Percentiles rank a stretch among this genome's conserved stretches.
phyloP scores from a whole-genome alignment of 2,888 invertebrate genomes.

The Phania funesta region DNA sequence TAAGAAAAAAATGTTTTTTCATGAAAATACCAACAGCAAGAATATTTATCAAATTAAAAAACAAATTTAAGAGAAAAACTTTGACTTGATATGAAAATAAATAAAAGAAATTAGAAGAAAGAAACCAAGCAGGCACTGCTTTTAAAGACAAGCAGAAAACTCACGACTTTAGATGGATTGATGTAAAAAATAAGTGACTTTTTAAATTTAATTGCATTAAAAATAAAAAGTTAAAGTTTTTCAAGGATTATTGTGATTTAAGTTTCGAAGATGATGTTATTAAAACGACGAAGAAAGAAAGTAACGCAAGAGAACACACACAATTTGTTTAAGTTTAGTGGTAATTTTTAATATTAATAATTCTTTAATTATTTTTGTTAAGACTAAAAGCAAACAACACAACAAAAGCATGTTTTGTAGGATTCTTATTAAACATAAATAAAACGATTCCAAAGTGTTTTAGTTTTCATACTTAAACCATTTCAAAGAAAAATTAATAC shows the following conservation, averaged over 20 bases:
- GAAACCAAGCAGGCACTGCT: not conserved
- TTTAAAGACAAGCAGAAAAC: not conserved
- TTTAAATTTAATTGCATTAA: slow-evolving; percentile 32
- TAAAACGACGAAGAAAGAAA: slow-evolving; percentile 15
- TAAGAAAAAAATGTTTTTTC: slow-evolving; percentile 42
- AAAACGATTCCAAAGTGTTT: no score
- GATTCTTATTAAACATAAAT: no score
- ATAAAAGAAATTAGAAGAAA: slow-evolving; percentile 4
- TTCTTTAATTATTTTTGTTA: slow-evolving; percentile 28
- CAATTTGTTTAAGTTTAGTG: slow-evolving; percentile 59
- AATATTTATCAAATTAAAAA: slow-evolving; percentile 35
- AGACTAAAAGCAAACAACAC: slow-evolving; percentile 31
- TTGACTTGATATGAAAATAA: not conserved
- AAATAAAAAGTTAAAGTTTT: not conserved
- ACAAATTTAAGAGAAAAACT: slow-evolving; percentile 11
- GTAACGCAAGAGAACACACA: slow-evolving; percentile 59
- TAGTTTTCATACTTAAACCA: not conserved
- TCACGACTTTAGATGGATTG: slow-evolving; percentile 38
- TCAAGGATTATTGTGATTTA: slow-evolving; percentile 7
- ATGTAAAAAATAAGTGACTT: slow-evolving; percentile 27
- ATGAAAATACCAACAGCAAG: slow-evolving; percentile 7
- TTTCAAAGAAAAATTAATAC: no score
- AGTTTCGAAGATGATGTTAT: slow-evolving; percentile 2
- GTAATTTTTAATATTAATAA: slow-evolving; percentile 39
- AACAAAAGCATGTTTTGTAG: slow-evolving; percentile 26